Conservation (phyloP, 2,113 vertebrate species). For the Silurus asotus region DNA sequence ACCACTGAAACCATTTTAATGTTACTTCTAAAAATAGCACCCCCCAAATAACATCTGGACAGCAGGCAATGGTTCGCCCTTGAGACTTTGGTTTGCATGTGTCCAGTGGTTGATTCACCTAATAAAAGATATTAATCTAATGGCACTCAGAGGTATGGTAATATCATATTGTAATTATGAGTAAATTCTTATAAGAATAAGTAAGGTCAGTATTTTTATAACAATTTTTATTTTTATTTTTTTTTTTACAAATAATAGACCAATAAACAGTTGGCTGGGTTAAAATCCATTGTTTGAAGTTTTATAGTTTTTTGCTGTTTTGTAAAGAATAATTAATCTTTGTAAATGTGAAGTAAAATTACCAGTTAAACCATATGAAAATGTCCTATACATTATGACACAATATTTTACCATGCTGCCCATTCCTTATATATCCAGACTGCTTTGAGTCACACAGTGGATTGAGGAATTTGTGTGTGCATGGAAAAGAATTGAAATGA, state of each 20-base stretch:
- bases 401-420: background rate
- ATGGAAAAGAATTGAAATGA: constrained; percentile 2
- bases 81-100: background rate
- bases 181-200: background rate
- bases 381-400: background rate
- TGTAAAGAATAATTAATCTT: background rate
- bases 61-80: background rate
- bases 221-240: too few species aligned
- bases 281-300: background rate
- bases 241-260: too few species aligned
- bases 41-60: background rate
- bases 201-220: background rate
- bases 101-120: background rate
- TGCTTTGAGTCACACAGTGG: background rate
- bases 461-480: background rate
- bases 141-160: background rate
- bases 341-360: background rate
- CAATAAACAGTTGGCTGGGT: too few species aligned
- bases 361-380: background rate
- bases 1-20: background rate
- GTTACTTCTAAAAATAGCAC: background rate
- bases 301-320: background rate
- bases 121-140: background rate
- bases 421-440: background rate
- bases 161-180: background rate